Conservation (phyloP, 2,113 vertebrate genomes). For the Hydrochoerus hydrochaeris region DNA sequence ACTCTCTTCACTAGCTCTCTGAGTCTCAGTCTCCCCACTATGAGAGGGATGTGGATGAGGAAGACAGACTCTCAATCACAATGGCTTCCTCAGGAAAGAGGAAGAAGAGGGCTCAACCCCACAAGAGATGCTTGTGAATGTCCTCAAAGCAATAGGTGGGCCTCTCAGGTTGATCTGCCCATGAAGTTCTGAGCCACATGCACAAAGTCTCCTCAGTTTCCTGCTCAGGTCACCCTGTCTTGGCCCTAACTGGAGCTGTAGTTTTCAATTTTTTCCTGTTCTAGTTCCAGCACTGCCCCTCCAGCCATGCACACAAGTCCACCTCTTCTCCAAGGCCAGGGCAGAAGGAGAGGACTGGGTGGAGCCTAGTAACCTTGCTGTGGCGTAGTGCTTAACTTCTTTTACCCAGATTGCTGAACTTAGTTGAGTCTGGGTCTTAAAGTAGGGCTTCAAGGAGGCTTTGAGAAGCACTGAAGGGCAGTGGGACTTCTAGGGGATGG, state of each 20-base stretch:
- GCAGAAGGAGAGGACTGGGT: not conserved
- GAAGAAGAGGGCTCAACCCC: not conserved
- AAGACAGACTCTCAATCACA: not conserved
- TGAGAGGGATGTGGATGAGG: not conserved
- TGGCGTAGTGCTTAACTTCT: fast-evolving
- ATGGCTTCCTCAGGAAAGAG: not conserved
- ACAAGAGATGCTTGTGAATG: no score
- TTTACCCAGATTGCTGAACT: not conserved
- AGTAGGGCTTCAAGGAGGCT: not conserved
- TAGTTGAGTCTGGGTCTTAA: not conserved
- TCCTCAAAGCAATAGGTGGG: fast-evolving
- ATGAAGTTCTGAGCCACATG: not conserved
- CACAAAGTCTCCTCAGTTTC: not conserved
- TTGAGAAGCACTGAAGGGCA: not conserved
- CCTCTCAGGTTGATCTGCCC: not conserved
- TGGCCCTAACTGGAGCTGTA: fast-evolving
- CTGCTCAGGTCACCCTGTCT: not conserved
- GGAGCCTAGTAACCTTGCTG: not conserved
- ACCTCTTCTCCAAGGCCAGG: no score
- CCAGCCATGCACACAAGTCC: no score
- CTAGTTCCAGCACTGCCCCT: not conserved
- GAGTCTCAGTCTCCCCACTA: not conserved
- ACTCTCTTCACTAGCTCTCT: no score
- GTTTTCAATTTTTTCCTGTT: no score
- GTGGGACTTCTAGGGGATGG: no score